Percentiles rank a stretch among this genome's conserved stretches.
These are phyloP conservation scores for Cydia fagiglandana DNA, from an alignment of 1,140 invertebrate species.

Conservation along the genomic window DNA sequence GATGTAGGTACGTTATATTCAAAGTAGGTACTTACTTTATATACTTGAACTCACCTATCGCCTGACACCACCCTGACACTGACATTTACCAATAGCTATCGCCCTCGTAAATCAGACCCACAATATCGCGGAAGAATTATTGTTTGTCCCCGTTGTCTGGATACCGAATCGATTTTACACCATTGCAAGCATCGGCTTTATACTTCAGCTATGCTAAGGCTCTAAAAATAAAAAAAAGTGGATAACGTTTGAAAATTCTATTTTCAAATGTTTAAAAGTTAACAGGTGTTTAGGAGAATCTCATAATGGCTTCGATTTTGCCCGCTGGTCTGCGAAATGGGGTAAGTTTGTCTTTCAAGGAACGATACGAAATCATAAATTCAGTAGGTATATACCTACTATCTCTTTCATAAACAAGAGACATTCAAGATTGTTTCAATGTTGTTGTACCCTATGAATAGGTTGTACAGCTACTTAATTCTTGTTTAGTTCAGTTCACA, in stretches of 20 bases:
- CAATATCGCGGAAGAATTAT: background rate
- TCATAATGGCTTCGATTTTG: constrained; percentile 61
- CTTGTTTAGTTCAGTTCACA: too few relatives aligned
- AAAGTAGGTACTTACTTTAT: background rate
- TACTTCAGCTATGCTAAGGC: background rate
- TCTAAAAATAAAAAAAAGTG: background rate
- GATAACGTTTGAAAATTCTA: background rate
- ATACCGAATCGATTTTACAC: constrained; percentile 62
- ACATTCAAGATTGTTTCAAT: too few relatives aligned
- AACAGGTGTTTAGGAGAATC: background rate
- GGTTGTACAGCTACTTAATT: too few relatives aligned
- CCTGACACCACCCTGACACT: background rate
- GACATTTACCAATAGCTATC: constrained; percentile 5
- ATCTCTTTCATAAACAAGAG: too few relatives aligned
- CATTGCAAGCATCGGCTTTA: constrained; percentile 17
- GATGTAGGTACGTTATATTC: too few relatives aligned
- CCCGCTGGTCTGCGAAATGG: constrained; percentile 60
- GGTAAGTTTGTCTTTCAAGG: constrained; percentile 45
- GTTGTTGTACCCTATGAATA: too few relatives aligned
- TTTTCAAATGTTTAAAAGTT: constrained; percentile 10
- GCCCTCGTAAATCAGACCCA: constrained; percentile 14
- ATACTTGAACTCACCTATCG: too few relatives aligned
- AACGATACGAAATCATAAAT: too few relatives aligned
- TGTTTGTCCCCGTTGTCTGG: constrained; percentile 59
- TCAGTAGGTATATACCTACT: too few relatives aligned